Evolutionary conservation across 2,113 vertebrate genomes (phyloP).

Genomic region (Neolamprologus longior): DNA sequence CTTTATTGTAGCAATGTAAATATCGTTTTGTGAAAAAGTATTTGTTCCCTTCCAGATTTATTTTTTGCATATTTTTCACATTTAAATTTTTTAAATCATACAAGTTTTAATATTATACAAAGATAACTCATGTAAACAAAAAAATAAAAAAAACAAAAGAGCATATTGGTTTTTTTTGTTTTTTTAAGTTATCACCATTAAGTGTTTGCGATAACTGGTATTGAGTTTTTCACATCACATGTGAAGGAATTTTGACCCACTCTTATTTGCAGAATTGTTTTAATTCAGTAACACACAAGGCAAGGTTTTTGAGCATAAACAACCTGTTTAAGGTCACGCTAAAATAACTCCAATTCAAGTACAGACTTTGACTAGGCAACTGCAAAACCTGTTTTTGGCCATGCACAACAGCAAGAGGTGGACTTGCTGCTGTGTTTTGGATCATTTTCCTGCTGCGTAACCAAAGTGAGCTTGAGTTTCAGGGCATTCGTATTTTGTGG

Average conservation of each 20-base stretch:
- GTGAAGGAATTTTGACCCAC: background rate
- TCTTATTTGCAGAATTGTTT: background rate
- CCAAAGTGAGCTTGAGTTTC: background rate
- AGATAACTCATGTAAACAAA: background rate
- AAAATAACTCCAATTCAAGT: background rate
- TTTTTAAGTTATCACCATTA: background rate
- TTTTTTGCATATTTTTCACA: background rate
- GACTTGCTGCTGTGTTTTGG: background rate
- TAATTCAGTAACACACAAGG: background rate
- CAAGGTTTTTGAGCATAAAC: background rate
- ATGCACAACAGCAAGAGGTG: background rate
- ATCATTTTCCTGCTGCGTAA: background rate
- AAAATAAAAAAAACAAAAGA: background rate
- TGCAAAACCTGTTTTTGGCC: background rate
- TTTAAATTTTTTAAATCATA: background rate
- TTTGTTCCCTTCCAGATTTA: background rate
- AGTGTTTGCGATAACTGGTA: background rate
- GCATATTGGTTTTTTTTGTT: background rate
- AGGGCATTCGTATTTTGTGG: background rate
- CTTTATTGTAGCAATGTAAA: background rate
- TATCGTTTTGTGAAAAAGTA: background rate
- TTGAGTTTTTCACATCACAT: background rate
- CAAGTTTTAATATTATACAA: background rate
- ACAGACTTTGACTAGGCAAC: background rate
- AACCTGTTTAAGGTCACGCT: background rate